Conservation (phyloP, 2,888 invertebrate genomes). For the Heliothis peltigera region DNA sequence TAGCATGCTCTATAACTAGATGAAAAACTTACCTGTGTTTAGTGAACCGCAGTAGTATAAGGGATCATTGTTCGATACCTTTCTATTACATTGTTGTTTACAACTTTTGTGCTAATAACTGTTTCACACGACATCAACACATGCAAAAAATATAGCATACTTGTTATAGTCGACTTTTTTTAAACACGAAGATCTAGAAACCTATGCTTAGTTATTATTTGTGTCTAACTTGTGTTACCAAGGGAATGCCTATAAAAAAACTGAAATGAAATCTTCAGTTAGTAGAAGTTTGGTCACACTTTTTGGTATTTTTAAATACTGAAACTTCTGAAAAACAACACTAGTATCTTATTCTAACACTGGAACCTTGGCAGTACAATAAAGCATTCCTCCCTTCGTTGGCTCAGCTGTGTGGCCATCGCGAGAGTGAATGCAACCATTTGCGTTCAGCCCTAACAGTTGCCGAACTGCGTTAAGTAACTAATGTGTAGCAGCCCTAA, state of each 20-base stretch:
- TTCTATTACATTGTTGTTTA: background rate
- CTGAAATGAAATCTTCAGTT: no score
- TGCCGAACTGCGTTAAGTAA: conserved; percentile 53
- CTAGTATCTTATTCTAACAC: conserved; percentile 4
- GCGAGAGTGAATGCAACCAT: conserved; percentile 77
- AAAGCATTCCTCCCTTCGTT: conserved; percentile 70
- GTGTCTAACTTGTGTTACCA: no score
- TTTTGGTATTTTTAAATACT: conserved; percentile 3
- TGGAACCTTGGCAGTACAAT: conserved; percentile 60
- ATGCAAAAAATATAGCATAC: no score
- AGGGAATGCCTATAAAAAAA: no score
- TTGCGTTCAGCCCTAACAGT: conserved; percentile 56
- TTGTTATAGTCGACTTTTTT: no score
- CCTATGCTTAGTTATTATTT: no score
- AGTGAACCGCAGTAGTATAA: conserved; percentile 33
- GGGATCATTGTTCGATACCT: background rate
- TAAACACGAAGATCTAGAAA: no score
- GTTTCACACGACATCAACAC: no score
- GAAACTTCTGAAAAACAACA: conserved; percentile 43
- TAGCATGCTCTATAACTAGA: conserved; percentile 14
- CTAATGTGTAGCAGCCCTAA: conserved; percentile 41
- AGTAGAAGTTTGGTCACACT: background rate
- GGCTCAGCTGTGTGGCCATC: conserved; percentile 77
- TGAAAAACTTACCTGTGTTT: conserved; percentile 28
- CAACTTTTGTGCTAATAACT: no score